Evolutionary conservation across 2,797 vertebrate species (phyloP).

Genomic region (Monodelphis domestica): DNA sequence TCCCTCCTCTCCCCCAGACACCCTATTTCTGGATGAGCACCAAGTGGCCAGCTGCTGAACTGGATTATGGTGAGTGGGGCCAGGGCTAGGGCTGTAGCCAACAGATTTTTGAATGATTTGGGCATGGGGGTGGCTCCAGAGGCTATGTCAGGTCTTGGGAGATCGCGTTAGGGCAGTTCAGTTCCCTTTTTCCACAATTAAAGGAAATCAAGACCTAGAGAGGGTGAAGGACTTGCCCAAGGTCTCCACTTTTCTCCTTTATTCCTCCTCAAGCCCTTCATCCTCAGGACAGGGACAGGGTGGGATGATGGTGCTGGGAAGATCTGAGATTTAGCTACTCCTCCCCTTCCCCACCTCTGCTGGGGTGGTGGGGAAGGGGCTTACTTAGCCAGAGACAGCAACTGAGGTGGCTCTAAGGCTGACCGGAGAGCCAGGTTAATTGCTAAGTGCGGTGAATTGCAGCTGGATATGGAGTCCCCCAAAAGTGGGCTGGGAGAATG

Average conservation of each 20-base stretch:
- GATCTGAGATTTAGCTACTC: not conserved
- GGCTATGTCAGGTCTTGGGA: no score
- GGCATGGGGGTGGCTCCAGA: not conserved
- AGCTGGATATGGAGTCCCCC: no score
- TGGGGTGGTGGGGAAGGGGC: no score
- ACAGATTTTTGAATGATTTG: not conserved
- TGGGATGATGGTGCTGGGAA: not conserved
- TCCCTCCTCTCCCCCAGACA: conserved; percentile 83
- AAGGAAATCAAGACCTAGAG: not conserved
- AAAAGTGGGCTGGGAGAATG: no score
- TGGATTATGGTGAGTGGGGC: conserved; percentile 92
- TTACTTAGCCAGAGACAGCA: no score
- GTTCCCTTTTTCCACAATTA: not conserved
- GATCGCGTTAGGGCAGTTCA: not conserved
- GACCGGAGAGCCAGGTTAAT: no score
- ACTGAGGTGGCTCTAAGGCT: no score
- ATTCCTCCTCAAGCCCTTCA: not conserved
- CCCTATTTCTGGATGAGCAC: conserved; percentile 96
- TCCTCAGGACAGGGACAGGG: no score
- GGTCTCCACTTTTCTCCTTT: not conserved
- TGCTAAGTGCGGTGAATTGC: no score
- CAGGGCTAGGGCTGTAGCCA: not conserved
- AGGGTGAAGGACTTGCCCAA: not conserved
- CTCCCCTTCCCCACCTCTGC: no score
- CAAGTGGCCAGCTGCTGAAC: conserved; percentile 92